These are phyloP conservation scores for Apus apus DNA, from an alignment of 2,113 vertebrate genomes.

Conservation along the genomic window DNA sequence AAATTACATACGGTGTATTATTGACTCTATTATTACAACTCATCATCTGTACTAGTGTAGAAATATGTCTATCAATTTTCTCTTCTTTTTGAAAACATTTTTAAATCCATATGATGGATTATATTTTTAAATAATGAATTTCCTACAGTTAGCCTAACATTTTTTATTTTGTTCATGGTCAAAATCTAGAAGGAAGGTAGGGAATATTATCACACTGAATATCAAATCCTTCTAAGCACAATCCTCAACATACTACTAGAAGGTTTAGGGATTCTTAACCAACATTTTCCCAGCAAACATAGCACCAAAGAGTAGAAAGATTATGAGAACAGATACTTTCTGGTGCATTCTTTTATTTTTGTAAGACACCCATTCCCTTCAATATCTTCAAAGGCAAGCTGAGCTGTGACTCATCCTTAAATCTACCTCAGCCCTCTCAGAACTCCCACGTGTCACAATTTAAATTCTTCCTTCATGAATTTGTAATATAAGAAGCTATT, in stretches of 20 bases:
- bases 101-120: not conserved
- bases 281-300: not conserved
- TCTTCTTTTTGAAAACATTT: too few relatives aligned
- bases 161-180: conserved; percentile 7
- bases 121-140: not conserved
- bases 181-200: conserved; percentile 20
- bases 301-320: conserved; percentile 30
- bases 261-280: not conserved
- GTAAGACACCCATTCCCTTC: conserved; percentile 6
- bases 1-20: too few relatives aligned
- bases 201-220: conserved; percentile 4
- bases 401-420: conserved; percentile 13
- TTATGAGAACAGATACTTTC: conserved; percentile 28
- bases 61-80: too few relatives aligned
- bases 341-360: conserved; percentile 9
- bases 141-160: not conserved
- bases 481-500: not conserved
- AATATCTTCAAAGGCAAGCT: conserved; percentile 32
- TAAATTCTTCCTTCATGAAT: not conserved
- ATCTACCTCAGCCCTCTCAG: not conserved
- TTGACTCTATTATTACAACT: too few relatives aligned
- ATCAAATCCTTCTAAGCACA: conserved; percentile 10
- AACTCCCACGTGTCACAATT: not conserved
- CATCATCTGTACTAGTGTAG: too few relatives aligned
- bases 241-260: conserved; percentile 7